Evolutionary conservation across 2,113 vertebrate species (phyloP).

Genomic region (Taurulus bubalis): DNA sequence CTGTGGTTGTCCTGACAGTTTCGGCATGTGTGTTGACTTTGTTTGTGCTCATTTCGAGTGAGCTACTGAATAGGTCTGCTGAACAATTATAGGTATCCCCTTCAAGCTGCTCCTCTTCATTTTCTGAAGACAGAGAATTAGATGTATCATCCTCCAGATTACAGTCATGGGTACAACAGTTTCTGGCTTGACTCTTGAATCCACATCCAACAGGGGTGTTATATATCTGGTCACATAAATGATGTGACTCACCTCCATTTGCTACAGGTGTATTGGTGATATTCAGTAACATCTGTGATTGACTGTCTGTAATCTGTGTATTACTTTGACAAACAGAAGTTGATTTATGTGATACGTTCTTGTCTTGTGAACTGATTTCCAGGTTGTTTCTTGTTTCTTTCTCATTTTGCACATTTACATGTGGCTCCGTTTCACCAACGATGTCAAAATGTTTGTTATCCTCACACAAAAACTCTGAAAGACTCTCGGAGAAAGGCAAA

Average conservation of each 20-base stretch:
- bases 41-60: neutral
- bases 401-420: neutral
- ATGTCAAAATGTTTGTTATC: constrained; percentile 34
- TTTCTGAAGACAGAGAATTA: constrained; percentile 10
- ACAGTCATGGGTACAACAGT: neutral
- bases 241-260: neutral
- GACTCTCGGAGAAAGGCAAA: constrained; percentile 76
- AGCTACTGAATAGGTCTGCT: constrained; percentile 71
- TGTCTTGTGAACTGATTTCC: neutral
- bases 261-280: constrained; percentile 19
- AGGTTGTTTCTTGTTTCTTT: constrained; percentile 1
- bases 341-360: neutral
- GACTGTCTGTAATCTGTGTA: neutral
- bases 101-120: constrained; percentile 28
- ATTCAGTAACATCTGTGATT: constrained; percentile 15
- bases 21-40: neutral
- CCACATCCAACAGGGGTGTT: neutral
- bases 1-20: neutral
- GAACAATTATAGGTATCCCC: constrained; percentile 70
- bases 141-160: neutral
- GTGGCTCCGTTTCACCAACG: constrained; percentile 2
- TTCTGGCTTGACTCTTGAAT: neutral
- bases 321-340: constrained; percentile 19
- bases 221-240: constrained; percentile 6
- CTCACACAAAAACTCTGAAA: constrained; percentile 62